Evolutionary conservation across 1,140 invertebrate genomes (phyloP).

Genomic region (Pseudomyrmex gracilis): DNA sequence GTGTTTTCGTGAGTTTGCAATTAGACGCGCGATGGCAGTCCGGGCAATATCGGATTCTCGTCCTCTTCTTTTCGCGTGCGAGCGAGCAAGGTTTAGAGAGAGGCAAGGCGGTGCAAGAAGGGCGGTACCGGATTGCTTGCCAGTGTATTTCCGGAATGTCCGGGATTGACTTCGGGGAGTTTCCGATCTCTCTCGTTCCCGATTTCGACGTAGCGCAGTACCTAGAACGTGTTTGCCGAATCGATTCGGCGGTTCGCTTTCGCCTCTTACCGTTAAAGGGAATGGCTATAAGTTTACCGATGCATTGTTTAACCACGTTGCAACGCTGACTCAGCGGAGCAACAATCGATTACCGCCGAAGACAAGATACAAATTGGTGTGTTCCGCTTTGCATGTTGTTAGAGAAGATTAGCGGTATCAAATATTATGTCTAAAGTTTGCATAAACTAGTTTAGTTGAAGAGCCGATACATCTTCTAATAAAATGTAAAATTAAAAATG

Average conservation of each 20-base stretch:
- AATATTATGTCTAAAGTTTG: conserved; percentile 12
- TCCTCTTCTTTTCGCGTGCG: conserved; percentile 54
- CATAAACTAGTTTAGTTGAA: conserved; percentile 9
- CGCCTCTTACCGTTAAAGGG: conserved; percentile 39
- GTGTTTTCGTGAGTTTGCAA: conserved; percentile 83
- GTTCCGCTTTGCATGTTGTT: conserved; percentile 5
- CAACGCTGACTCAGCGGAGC: conserved; percentile 25
- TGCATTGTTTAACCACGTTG: conserved; percentile 51
- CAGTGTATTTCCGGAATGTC: conserved; percentile 56
- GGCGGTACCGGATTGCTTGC: conserved; percentile 49
- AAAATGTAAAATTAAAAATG: too few species aligned
- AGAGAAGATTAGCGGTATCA: conserved; percentile 13
- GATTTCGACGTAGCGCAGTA: conserved; percentile 20
- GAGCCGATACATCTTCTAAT: too few species aligned
- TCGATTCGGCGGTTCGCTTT: conserved; percentile 52
- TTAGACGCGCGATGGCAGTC: conserved; percentile 75
- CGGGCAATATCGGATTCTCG: conserved; percentile 68
- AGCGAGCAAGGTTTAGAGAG: conserved; percentile 42
- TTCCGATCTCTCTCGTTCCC: conserved; percentile 59
- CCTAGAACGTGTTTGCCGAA: conserved; percentile 49
- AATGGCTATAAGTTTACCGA: conserved; percentile 45
- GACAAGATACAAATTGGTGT: conserved; percentile 50
- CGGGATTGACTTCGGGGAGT: conserved; percentile 68
- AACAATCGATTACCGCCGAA: conserved; percentile 55
- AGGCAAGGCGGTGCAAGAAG: background rate